phyloP scores from a whole-genome alignment of 2,113 vertebrate species.

The Charina bottae region DNA sequence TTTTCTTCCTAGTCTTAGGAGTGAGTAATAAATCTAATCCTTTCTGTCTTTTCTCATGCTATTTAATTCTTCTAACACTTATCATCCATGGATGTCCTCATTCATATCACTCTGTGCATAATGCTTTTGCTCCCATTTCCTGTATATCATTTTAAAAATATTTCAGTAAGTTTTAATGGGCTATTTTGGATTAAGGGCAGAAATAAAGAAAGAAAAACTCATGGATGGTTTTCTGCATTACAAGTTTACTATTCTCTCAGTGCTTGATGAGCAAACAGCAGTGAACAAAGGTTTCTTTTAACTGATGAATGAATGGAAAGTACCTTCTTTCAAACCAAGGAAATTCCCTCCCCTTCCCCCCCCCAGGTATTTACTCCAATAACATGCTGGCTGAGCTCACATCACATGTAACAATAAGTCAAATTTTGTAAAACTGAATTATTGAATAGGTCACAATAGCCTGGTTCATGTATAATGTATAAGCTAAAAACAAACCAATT shows the following conservation, averaged over 20 bases:
- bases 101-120: neutral
- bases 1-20: neutral
- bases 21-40: neutral
- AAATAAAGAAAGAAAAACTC: neutral
- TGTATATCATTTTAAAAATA: neutral
- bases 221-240: neutral
- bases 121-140: neutral
- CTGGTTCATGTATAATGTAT: neutral
- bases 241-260: constrained; percentile 49
- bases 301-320: constrained; percentile 57
- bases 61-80: neutral
- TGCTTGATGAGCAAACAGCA: constrained; percentile 37
- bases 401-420: neutral
- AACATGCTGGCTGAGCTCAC: neutral
- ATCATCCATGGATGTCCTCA: neutral
- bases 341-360: constrained; percentile 56
- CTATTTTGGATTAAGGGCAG: neutral
- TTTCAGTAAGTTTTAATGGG: neutral
- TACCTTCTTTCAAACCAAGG: constrained; percentile 43
- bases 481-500: neutral
- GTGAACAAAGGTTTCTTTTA: constrained; percentile 56
- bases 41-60: neutral
- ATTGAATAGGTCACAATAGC: neutral
- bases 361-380: constrained; percentile 51
- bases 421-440: neutral